Evolutionary conservation across 53 echinoderm and acorn worm species (phyloP), one percentile per base, ranked within the genome.

Genomic region (Paracentrotus lividus): DNA sequence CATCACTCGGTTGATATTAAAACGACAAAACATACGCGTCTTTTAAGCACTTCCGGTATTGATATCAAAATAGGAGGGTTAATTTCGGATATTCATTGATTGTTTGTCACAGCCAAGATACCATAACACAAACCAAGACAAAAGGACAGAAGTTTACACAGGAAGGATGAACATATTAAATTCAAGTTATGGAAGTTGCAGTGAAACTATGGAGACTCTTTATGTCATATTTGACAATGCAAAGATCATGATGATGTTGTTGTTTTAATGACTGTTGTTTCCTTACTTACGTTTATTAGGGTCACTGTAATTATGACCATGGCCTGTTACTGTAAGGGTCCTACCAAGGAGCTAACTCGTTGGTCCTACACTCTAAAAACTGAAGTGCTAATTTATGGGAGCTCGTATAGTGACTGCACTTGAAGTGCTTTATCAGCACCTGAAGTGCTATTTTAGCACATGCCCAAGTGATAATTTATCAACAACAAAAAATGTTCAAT

Each of bases 161-260:
- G 81, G 81, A 81, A 81, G 81, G 81, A 81, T 81, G 81, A 15
- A 26, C 9, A 81, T 81, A 81, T 81, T 16, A 47, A 81, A 47
- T 81, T 81, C 26, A 24, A 12, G 47, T 45, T 44, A 27, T 47
- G 12, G 81, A 42, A 42, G 20, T 42, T 36, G 23, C 20, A n/a
- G 81, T 27, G 47, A 81, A 49, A 26, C 18, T 5, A 27, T 12
- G 47, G 44, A 12, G 47, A 1, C 7, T 21, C 12, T n/a, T 47
- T 13, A 49, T 38, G 26, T 47, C 47, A n/a, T 81, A 27, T 47
- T 44, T 2, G 27, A 44, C 44, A 81, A 81, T 81, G 47, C 47
- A 47, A n/a, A n/a, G 44, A 81, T 33, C 26, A 21, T 72, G 10
- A 47, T 20, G 21, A 76, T 42, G n/a, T 36, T 40, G 16, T 76